These are phyloP conservation scores for Pholis gunnellus DNA, from an alignment of 2,113 vertebrate genomes.

Conservation along the genomic window DNA sequence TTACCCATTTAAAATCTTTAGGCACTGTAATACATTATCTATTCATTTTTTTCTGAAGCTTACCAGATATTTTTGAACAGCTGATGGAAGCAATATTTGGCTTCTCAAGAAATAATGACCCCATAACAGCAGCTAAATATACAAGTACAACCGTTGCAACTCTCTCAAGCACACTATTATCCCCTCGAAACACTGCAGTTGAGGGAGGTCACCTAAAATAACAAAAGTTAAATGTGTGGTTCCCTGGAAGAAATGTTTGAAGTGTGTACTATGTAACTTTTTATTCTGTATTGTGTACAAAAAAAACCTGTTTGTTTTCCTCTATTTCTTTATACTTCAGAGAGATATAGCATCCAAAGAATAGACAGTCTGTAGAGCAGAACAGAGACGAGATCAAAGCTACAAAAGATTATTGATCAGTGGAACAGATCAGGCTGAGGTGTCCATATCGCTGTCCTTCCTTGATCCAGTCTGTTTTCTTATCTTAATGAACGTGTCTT, in stretches of 20 bases:
- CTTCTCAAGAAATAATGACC: not conserved
- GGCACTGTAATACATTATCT: not conserved
- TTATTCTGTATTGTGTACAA: not conserved
- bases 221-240: not conserved
- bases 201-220: not conserved
- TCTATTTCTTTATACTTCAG: constrained; percentile 27
- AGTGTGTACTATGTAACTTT: not conserved
- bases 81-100: not conserved
- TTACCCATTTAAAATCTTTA: not conserved
- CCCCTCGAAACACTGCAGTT: not conserved
- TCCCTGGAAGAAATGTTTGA: not conserved
- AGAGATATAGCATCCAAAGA: constrained; percentile 29
- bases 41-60: not conserved
- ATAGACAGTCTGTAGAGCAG: constrained; percentile 30
- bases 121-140: not conserved
- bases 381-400: constrained; percentile 55
- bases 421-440: constrained; percentile 48
- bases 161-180: not conserved
- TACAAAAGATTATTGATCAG: constrained; percentile 68
- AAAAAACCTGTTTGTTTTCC: constrained; percentile 15
- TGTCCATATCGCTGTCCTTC: constrained; percentile 31
- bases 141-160: not conserved
- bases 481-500: constrained; percentile 33
- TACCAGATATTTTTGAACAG: not conserved
- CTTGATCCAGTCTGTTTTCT: constrained; percentile 35